A percentile compares a stretch with the other conserved stretches of the same genome.
Conservation (phyloP, 2,888 invertebrate species). For the Eupithecia subumbrata region DNA sequence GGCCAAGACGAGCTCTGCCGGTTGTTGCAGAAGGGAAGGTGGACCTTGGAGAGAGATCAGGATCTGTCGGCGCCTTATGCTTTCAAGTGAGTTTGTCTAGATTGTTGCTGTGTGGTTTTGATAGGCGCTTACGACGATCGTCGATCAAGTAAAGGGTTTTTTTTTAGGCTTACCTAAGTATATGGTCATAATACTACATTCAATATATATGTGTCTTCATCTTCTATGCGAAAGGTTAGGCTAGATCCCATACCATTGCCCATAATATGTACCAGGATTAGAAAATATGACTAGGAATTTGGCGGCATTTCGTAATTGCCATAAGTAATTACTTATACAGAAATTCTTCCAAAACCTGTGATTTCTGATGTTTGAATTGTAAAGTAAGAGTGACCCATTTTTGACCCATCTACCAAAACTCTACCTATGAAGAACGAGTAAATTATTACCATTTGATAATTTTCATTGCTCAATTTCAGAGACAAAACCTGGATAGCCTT, state of each 20-base stretch:
- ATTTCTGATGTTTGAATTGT: no score
- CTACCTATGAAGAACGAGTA: background rate
- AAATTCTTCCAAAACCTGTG: background rate
- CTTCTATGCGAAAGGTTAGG: background rate
- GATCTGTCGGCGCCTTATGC: slow-evolving; percentile 91
- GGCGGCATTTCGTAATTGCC: background rate
- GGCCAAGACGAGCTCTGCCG: slow-evolving; percentile 86
- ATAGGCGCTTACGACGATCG: background rate
- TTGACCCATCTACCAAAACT: background rate
- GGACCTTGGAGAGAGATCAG: slow-evolving; percentile 91
- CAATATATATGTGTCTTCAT: background rate
- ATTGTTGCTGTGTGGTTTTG: background rate
- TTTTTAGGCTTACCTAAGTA: no score
- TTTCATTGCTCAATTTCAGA: slow-evolving; percentile 61
- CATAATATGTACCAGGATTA: background rate
- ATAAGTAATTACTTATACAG: background rate
- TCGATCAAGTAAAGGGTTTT: background rate
- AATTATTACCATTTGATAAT: background rate
- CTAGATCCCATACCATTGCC: background rate
- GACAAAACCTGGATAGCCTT: slow-evolving; percentile 89
- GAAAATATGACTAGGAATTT: background rate
- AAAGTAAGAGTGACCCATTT: background rate
- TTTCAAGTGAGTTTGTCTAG: slow-evolving; percentile 78
- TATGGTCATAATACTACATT: no score
- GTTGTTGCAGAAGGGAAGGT: slow-evolving; percentile 84